Evolutionary conservation across 2,797 vertebrate genomes (phyloP), one percentile per base, ranked within the genome.

Genomic region (Mormyrops boulengeri): DNA sequence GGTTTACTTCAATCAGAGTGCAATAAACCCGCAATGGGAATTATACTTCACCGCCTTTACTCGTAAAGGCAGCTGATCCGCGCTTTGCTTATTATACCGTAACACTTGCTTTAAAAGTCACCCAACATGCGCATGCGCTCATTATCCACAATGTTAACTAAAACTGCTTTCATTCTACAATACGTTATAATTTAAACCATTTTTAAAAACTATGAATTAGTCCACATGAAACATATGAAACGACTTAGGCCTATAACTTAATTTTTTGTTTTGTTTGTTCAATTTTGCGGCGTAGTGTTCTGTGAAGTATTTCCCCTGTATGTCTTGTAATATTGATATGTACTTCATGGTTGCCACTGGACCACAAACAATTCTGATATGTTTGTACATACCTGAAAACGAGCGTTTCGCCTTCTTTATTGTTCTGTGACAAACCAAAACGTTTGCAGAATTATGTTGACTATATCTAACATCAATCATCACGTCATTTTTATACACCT

Each of bases 21-120:
- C 91, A 94, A 93, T 94, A 93, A 95, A 89, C 88, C 62, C 47
- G 82, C 85, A 90, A 91, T 80, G n/a, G 26, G 82, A 66, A 60
- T 69, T 84, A 69, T 88, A 38, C 38, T n/a, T 7, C 17, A 44
- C 17, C 73, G 17, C 38, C 1, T n/a, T 44, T 80, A 44, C 12
- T 41, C 34, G 38, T 44, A 44, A 80, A 80, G 12, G 4, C 38
- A 80, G 17, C 73, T 17, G 38, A 80, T 80, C 73, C 34, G 38
- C 12, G 19, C 73, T n/a, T 44, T 0, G 14, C 17, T 44, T 80
- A n/a, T 73, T 73, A 30, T 73, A 34, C 62, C 26, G 11, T 41
- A 77, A 41, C 34, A 8, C 73, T 80, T 4, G 38, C 17, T 44
- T 80, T 44, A 80, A 80, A 80, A 44, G 7, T n/a, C 17, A 80